These are phyloP conservation scores for Loriculus beryllinus DNA, from an alignment of 2,797 vertebrate genomes.

Conservation along the genomic window DNA sequence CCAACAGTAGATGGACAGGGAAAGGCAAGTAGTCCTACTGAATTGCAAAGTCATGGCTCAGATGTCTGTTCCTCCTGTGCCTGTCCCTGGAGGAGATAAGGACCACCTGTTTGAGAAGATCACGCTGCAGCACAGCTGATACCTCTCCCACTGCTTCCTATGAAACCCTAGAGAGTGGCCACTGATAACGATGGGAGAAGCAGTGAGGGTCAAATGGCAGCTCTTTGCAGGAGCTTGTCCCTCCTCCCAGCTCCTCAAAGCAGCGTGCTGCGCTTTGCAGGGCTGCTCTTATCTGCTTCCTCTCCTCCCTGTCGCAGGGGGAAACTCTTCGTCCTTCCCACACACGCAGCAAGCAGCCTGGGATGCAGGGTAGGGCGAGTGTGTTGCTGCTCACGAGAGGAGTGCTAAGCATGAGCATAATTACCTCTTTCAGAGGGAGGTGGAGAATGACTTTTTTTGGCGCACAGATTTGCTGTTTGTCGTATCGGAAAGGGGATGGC, in stretches of 20 bases:
- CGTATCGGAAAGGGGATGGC: conserved; percentile 23
- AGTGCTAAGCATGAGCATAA: neutral
- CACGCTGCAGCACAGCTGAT: conserved; percentile 43
- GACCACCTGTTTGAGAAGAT: conserved; percentile 60
- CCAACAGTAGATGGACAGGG: neutral
- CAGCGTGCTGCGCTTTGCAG: neutral
- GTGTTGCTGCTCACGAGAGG: neutral
- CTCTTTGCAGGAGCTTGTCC: neutral
- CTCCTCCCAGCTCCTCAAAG: neutral
- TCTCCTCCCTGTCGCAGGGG: neutral
- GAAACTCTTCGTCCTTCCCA: neutral
- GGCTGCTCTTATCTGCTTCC: neutral
- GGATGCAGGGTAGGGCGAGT: fast-evolving
- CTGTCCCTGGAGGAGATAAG: conserved; percentile 48
- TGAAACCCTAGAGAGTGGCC: conserved; percentile 44
- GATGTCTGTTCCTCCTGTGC: conserved; percentile 50
- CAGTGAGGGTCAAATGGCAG: neutral
- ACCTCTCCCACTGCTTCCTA: neutral
- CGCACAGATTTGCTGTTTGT: neutral
- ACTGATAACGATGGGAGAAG: neutral
- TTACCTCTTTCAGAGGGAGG: neutral
- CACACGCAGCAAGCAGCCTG: neutral
- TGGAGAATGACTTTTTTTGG: neutral
- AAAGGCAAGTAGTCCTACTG: conserved; percentile 13
- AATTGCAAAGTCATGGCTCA: conserved; percentile 58